Base-by-base conservation (phyloP, 2,888 invertebrate species). In the Drosophila kokeensis region DNA sequence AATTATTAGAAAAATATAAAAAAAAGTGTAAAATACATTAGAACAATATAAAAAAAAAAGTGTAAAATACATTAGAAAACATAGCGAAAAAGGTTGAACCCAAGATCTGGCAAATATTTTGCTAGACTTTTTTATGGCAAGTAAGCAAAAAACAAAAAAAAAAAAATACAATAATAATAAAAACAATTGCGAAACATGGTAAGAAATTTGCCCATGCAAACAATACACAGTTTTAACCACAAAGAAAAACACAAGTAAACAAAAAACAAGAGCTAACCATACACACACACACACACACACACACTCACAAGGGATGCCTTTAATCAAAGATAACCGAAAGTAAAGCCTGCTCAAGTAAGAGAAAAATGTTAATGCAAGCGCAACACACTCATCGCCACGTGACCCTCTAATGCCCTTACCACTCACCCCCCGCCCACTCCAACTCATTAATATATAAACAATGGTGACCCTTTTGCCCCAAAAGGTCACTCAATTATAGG, bases 401-500 rank as follows among this genome's bases (percentile, higher is more conserved):
- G 49, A 64, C 61, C 40, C 38, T 36, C 32, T 32, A 11, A 13
- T 24, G 13, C 11, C 11, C 52, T 1, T 45, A 8, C 15, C n/a
- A 8, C 40, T 15, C 24, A 7, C 11, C 15, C 30, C 40, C 1
- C 24, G 8, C 7, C 7, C 30, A 24, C 61, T 45, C 62, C 58
- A 70, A 52, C 64, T 79, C 71, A 78, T 78, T 78, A 78, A 80
- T 68, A 80, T 68, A 72, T 58, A 76, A 72, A 68, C 71, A 80
- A 69, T 61, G 55, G 57, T 38, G 52, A 65, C 71, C 62, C 65
- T 80, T 63, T 59, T 65, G 45, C 32, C 58, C 48, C 45, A 81
- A 79, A 79, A 77, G 79, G 79, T 79, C 78, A 81, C 82, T 74
- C 81, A 70, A 81, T 81, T 81, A 81, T 68, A 57, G 66, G 42